Conservation (phyloP, 53 echinoderm and acorn worm species). For the Mesocentrotus franciscanus region DNA sequence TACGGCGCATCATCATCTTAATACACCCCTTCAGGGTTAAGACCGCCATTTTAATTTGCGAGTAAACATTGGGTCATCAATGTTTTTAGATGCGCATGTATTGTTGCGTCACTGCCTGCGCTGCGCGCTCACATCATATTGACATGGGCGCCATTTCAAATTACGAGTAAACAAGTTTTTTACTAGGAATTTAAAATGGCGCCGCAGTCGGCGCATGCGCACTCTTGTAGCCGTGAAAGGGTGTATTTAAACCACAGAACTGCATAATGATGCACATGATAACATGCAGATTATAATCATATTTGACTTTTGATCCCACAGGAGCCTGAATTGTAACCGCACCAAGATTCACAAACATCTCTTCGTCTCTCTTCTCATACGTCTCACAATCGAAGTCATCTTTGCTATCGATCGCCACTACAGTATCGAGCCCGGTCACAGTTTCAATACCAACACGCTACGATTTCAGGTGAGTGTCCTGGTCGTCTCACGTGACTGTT, state of each 20-base stretch:
- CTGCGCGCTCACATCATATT: no score
- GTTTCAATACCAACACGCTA: slow-evolving; percentile 69
- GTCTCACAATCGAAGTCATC: slow-evolving; percentile 79
- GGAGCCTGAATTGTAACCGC: slow-evolving; percentile 85
- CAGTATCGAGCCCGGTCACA: slow-evolving; percentile 41
- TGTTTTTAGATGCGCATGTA: no score
- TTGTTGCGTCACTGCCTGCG: no score
- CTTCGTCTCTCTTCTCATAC: slow-evolving; percentile 81
- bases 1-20: no score
- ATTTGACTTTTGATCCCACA: neutral
- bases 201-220: no score
- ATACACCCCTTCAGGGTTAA: no score
- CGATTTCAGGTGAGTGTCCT: slow-evolving; percentile 70
- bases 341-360: slow-evolving; percentile 92
- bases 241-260: neutral
- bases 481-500: neutral
- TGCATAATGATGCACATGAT: neutral
- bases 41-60: no score
- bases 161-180: no score
- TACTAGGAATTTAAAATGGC: no score
- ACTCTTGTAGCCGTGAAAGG: no score
- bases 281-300: neutral
- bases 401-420: slow-evolving; percentile 70
- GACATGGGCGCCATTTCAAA: no score
- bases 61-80: no score